Evolutionary conservation across 2,797 vertebrate genomes (phyloP), one percentile per base, ranked within the genome.

Genomic region (Pseudochromis fuscus): DNA sequence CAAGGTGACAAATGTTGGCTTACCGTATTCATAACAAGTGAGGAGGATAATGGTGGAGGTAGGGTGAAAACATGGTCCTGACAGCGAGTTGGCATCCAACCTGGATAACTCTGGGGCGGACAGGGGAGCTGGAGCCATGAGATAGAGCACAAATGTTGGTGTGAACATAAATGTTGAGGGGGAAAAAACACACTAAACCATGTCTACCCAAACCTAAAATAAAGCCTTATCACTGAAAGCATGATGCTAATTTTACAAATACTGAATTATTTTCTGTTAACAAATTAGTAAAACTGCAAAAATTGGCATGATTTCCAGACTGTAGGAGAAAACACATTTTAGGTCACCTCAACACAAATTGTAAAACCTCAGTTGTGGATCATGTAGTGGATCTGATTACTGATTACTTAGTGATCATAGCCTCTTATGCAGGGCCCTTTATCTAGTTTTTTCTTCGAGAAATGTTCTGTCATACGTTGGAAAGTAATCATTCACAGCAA

Each of bases 401-500:
- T 42, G 9, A n/a, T n/a, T n/a, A 42, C n/a, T 19, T 19, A 2
- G 13, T 37, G 35, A 4, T 12, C 12, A 37, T 21, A 7, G 42
- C 8, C 42, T 44, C 13, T 33, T 56, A 40, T 25, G 42, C 44
- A 11, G 15, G 23, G 24, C 21, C n/a, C 52, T 77, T 61, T 4
- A 25, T 58, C 80, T 64, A 6, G 12, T 50, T 42, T 52, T 44
- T 18, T 13, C 49, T 37, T 72, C 7, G 42, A 48, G 42, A 42
- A 68, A 59, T 4, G 18, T 16, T 25, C 38, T 44, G 66, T 37
- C 24, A 69, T 60, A 23, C 31, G 13, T 49, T 77, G 52, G 19
- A 76, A 53, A 56, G 8, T 19, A n/a, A 68, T 77, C 49, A 66
- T 42, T 66, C 61, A 10, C 46, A 61, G 60, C 68, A 42, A 56